These are phyloP conservation scores for Uria aalge DNA, from an alignment of 2,113 vertebrate species.

Conservation along the genomic window DNA sequence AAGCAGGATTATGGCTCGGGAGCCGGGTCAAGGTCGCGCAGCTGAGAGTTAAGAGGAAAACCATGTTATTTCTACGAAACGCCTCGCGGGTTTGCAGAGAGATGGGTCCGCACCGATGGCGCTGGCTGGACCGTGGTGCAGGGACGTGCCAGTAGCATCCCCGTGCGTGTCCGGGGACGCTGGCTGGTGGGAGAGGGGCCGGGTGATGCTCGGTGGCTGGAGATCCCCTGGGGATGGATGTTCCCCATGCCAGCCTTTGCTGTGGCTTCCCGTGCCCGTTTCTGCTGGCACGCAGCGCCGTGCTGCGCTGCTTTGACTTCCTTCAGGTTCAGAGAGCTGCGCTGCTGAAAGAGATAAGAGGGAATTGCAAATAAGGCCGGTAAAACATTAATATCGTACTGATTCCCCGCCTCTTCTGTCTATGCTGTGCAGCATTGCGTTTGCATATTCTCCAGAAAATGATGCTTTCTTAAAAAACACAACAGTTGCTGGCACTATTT, in stretches of 20 bases:
- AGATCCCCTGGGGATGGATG: fast-evolving
- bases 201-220: not conserved
- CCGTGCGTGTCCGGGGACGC: fast-evolving
- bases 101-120: fast-evolving
- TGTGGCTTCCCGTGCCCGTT: not conserved
- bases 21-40: not conserved
- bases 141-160: not conserved
- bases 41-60: not conserved
- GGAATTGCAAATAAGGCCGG: not conserved
- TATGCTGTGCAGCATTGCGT: not conserved
- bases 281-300: not conserved
- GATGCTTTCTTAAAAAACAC: not conserved
- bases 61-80: not conserved
- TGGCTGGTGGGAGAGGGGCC: not conserved
- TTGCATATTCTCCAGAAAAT: not conserved
- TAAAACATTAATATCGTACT: not conserved
- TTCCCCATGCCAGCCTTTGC: fast-evolving
- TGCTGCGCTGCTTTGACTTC: not conserved
- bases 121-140: not conserved
- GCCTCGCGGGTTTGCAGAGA: not conserved
- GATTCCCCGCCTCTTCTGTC: not conserved
- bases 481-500: not conserved
- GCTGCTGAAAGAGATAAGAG: not conserved
- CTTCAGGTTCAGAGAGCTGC: not conserved
- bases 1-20: not conserved